These are phyloP conservation scores for Pteruthius melanotis DNA, from an alignment of 2,113 vertebrate genomes.

Conservation along the genomic window DNA sequence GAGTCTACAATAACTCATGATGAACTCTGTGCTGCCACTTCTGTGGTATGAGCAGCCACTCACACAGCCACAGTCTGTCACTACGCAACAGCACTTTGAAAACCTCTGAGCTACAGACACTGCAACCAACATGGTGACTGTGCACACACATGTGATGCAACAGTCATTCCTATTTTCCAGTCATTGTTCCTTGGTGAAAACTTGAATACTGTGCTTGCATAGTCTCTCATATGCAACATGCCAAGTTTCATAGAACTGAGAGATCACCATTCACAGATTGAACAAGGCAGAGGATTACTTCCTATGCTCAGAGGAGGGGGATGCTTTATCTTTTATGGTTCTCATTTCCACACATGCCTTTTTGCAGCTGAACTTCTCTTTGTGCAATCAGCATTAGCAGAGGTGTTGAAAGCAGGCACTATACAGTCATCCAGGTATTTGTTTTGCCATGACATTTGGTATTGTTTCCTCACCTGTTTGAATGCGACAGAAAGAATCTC, in stretches of 20 bases:
- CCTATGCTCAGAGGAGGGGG: background rate
- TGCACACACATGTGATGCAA: background rate
- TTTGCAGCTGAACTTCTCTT: background rate
- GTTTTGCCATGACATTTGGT: background rate
- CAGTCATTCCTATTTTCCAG: background rate
- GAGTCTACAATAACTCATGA: background rate
- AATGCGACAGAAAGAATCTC: background rate
- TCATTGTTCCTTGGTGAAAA: background rate
- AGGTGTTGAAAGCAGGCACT: background rate
- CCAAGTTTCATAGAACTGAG: background rate
- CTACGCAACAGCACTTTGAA: background rate
- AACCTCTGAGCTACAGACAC: background rate
- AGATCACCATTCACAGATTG: background rate
- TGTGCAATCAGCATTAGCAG: background rate
- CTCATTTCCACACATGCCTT: background rate
- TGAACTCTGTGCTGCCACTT: background rate
- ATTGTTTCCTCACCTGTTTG: background rate
- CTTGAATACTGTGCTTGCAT: background rate
- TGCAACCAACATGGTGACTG: background rate
- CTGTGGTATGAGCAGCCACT: background rate
- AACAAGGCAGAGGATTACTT: background rate
- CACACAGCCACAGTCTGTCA: background rate
- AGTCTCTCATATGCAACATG: background rate
- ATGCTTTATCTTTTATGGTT: rapidly evolving
- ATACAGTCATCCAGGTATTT: background rate